phyloP scores from a whole-genome alignment of 2,113 vertebrate species.

The Mirza zaza region DNA sequence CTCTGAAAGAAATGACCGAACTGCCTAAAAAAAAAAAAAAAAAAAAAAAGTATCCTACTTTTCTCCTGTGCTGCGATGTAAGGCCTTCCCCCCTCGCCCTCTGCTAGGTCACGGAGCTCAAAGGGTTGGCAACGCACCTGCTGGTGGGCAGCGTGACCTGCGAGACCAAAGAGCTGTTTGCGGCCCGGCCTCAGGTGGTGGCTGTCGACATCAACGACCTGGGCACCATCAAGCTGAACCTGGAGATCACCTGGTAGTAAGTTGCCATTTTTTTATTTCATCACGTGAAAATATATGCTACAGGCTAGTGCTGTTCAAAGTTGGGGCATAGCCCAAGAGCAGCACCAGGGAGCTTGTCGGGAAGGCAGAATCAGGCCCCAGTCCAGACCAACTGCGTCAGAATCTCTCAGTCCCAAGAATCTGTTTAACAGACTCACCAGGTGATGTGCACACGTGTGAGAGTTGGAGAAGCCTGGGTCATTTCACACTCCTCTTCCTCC shows the following conservation, averaged over 20 bases:
- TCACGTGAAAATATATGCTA: fast-evolving
- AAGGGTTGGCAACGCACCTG: constrained; percentile 95
- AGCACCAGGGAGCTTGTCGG: too few species aligned
- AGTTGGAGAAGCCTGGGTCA: background rate
- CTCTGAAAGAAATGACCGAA: background rate
- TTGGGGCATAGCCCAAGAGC: fast-evolving
- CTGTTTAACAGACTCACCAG: background rate
- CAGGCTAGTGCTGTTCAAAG: background rate
- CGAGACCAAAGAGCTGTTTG: constrained; percentile 98
- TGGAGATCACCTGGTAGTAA: constrained; percentile 99
- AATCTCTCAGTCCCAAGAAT: background rate
- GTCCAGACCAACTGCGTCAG: fast-evolving
- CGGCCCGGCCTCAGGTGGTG: constrained; percentile 95
- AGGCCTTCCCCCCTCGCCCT: background rate
- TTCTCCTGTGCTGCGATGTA: background rate
- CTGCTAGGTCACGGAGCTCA: constrained; percentile 95
- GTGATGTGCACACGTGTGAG: fast-evolving
- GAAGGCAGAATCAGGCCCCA: background rate
- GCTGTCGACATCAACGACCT: constrained; percentile 99
- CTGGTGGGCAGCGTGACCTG: constrained; percentile 98
- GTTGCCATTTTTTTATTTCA: constrained; percentile 73
- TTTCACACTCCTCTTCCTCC: background rate
- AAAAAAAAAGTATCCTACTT: background rate
- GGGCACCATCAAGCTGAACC: constrained; percentile 97
- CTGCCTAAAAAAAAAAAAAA: background rate